These are phyloP conservation scores for Drosophila simulans DNA, from an alignment of 1,140 invertebrate species.

Conservation along the genomic window DNA sequence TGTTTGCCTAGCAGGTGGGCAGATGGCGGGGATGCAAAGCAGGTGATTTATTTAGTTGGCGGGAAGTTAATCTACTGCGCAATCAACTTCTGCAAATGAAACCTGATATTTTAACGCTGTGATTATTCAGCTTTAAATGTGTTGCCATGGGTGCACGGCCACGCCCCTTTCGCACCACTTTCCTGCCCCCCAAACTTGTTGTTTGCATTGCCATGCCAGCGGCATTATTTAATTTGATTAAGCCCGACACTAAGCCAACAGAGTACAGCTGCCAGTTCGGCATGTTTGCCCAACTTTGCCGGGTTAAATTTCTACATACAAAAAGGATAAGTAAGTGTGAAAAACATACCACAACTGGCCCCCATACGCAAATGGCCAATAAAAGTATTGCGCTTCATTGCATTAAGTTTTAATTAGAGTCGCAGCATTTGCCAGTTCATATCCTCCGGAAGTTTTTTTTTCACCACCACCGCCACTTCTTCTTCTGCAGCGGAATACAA, in stretches of 20 bases:
- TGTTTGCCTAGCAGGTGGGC: constrained; percentile 43
- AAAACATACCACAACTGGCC: constrained; percentile 1
- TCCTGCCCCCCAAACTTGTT: neutral
- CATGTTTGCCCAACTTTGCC: constrained; percentile 28
- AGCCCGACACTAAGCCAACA: constrained; percentile 42
- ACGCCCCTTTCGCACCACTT: neutral
- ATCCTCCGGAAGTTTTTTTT: constrained; percentile 9
- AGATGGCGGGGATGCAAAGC: neutral
- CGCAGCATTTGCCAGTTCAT: constrained; percentile 32
- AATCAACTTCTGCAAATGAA: constrained; percentile 18
- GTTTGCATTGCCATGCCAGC: constrained; percentile 24
- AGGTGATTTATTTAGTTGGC: neutral
- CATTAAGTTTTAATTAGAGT: constrained; percentile 77
- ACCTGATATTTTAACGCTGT: constrained; percentile 16
- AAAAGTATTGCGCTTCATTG: constrained; percentile 70
- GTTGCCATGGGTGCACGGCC: neutral
- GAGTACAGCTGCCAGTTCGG: constrained; percentile 19
- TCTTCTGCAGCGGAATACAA: constrained; percentile 3
- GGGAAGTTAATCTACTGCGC: constrained; percentile 17
- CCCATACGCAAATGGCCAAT: constrained; percentile 54
- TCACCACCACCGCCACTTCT: neutral
- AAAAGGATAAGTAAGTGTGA: neutral
- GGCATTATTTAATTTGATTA: constrained; percentile 47
- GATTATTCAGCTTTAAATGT: constrained; percentile 12
- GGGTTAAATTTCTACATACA: neutral